Percentiles rank a stretch among this genome's conserved stretches.
phyloP scores from a whole-genome alignment of 2,888 invertebrate species.

The Cosmorhoe ocellata region DNA sequence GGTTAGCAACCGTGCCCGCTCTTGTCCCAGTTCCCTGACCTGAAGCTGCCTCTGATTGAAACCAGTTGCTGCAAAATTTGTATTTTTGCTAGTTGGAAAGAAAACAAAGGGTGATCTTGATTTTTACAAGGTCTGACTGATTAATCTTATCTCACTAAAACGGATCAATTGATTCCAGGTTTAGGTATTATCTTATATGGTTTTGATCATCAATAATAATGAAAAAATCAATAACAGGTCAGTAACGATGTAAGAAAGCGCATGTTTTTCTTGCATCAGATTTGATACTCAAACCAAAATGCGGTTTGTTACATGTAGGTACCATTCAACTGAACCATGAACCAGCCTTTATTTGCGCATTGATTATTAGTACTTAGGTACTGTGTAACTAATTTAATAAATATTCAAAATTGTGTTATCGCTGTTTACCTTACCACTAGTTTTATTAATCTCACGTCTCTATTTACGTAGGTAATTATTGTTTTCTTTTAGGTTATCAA shows the following conservation, averaged over 20 bases:
- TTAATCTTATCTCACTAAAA: conserved; percentile 31
- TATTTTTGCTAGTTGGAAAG: background rate
- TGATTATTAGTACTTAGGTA: too few species aligned
- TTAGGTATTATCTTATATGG: background rate
- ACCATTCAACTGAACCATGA: background rate
- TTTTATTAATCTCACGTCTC: too few species aligned
- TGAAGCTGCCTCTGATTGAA: conserved; percentile 32
- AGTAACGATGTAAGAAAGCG: conserved; percentile 27
- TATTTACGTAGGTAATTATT: background rate
- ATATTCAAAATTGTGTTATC: conserved; percentile 19
- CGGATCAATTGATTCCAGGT: conserved; percentile 9
- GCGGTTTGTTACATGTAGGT: background rate
- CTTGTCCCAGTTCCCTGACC: conserved; percentile 36
- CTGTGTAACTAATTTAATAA: background rate
- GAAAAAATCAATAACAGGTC: too few species aligned
- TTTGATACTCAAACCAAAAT: background rate
- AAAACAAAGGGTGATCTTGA: conserved; percentile 35
- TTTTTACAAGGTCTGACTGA: conserved; percentile 33
- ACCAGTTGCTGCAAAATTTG: conserved; percentile 17
- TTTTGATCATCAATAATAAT: conserved; percentile 1
- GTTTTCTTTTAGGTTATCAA: conserved; percentile 24
- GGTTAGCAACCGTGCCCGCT: conserved; percentile 24
- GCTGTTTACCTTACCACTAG: too few species aligned
- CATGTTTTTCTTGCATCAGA: conserved; percentile 39
- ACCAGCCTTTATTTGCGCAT: background rate